Base-by-base conservation (phyloP, 2,797 vertebrate genomes). In the Pteropus rufus region DNA sequence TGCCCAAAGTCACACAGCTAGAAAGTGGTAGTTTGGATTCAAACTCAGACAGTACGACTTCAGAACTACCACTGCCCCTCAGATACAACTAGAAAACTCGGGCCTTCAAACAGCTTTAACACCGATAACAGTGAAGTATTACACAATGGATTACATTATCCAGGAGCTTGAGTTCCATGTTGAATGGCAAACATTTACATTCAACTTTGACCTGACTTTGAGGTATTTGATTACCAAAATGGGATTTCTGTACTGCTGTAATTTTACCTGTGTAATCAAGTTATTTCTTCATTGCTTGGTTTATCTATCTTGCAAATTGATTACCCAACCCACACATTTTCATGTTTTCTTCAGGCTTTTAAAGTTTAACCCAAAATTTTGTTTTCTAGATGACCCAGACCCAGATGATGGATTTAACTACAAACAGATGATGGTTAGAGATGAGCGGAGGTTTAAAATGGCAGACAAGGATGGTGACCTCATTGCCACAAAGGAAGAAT, bases 351-450 rank as follows among this genome's bases (percentile, higher is more conserved):
- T 23, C 16, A 67, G 90, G 31, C 49, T 58, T 82, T 92, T 91
- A 83, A 79, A 58, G 75, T 49, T 58, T 91, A 72, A 46, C 39
- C n/a, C 88, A 60, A 80, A 52, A 77, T 94, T 91, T 93, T 95
- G 16, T 36, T 85, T 46, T 96, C 36, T 98, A 99, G 99, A 99
- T 41, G 99, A 99, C 77, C 99, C 99, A 0, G 99, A 99, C 92
- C 99, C 99, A 0, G 99, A 99, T 3, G 99, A 99, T 58, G 99
- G 99, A 4, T 99, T 99, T 94, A 99, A 99, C 98, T 99, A 99
- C 95, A 98, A 98, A 10, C 99, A 99, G 83, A 99, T 99, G 99
- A 99, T 99, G 99, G 96, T 97, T 77, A 98, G 99, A 93, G 99
- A 99, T 3, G 99, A 99, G 81, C 98, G 99, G 1, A 99, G 99